Evolutionary conservation across 1,140 invertebrate genomes (phyloP).

Genomic region (Schmidtea mediterranea): DNA sequence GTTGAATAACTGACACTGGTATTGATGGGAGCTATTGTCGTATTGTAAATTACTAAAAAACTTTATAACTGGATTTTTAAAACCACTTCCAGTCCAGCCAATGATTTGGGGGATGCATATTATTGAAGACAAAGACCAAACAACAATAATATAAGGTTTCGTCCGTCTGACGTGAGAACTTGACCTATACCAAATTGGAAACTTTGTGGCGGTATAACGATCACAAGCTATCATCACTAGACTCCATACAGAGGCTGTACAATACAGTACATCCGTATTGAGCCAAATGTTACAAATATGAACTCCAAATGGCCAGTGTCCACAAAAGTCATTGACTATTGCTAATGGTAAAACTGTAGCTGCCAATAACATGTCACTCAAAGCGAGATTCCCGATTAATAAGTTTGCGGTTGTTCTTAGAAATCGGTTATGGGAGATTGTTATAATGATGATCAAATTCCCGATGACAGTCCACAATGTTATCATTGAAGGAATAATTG

Average conservation of each 20-base stretch:
- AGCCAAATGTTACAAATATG: constrained; percentile 12
- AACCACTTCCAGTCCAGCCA: constrained; percentile 13
- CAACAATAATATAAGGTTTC: constrained; percentile 20
- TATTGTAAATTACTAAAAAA: constrained; percentile 9
- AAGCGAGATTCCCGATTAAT: constrained; percentile 25
- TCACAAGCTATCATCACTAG: constrained; percentile 25
- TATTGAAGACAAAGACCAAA: constrained; percentile 24
- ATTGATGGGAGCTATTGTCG: constrained; percentile 12
- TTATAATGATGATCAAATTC: constrained; percentile 20
- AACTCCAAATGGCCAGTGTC: constrained; percentile 25
- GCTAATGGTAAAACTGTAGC: constrained; percentile 24
- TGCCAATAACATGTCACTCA: constrained; percentile 24
- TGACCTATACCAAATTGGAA: constrained; percentile 26
- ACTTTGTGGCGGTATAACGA: constrained; percentile 25
- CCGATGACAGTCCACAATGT: constrained; percentile 25
- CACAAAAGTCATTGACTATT: constrained; percentile 18
- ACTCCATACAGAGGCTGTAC: constrained; percentile 28
- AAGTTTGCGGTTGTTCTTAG: constrained; percentile 25
- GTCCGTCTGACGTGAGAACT: constrained; percentile 16
- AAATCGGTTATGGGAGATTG: constrained; percentile 18
- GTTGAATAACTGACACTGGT: constrained; percentile 22
- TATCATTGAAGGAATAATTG: constrained; percentile 14
- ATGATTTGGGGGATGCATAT: constrained; percentile 24
- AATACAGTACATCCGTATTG: constrained; percentile 22
- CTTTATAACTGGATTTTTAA: not conserved